phyloP scores from a whole-genome alignment of 2,888 invertebrate genomes.

The Agrochola macilenta region DNA sequence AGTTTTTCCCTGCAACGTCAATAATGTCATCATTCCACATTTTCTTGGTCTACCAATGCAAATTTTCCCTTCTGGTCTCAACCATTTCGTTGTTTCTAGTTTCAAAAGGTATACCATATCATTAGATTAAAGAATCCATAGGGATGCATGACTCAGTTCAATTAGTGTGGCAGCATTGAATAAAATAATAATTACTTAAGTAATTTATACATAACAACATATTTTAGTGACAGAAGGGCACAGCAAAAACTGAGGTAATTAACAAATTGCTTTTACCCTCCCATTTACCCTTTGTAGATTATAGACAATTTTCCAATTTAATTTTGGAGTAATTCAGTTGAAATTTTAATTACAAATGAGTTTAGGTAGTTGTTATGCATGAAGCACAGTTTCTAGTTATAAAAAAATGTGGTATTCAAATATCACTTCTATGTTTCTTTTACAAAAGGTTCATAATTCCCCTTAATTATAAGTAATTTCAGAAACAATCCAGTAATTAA shows the following conservation, averaged over 20 bases:
- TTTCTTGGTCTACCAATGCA: background rate
- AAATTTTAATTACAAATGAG: constrained; percentile 15
- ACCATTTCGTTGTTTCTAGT: background rate
- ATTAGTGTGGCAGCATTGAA: background rate
- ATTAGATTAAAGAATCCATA: background rate
- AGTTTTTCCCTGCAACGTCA: background rate
- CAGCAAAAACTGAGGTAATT: background rate
- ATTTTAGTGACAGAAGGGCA: background rate
- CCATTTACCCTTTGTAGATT: constrained; percentile 8
- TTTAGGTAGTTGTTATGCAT: background rate
- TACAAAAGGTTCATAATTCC: background rate
- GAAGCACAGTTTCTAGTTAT: constrained; percentile 6
- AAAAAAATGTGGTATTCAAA: background rate
- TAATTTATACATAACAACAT: background rate
- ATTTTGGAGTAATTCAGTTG: background rate
- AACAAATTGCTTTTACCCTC: constrained; percentile 1
- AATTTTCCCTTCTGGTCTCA: background rate
- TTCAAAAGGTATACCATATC: background rate
- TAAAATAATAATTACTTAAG: background rate
- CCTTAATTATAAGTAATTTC: background rate
- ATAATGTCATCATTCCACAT: background rate
- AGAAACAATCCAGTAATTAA: background rate
- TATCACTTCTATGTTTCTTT: background rate
- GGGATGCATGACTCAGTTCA: background rate
- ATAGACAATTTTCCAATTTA: background rate